Evolutionary conservation across 2,113 vertebrate genomes (phyloP).

Genomic region (Pseudopipra pipra): DNA sequence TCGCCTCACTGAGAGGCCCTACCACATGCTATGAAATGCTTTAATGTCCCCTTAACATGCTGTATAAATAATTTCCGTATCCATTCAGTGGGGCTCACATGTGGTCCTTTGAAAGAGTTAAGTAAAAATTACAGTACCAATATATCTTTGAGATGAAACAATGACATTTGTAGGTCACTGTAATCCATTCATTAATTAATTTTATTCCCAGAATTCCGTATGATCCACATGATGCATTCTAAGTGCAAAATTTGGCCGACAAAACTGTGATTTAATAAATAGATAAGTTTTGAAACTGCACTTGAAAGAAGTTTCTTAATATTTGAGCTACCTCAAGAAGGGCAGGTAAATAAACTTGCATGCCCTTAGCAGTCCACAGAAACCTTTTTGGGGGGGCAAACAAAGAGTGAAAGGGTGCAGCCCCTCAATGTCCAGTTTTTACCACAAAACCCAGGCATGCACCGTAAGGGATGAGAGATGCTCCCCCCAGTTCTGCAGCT

Average conservation of each 20-base stretch:
- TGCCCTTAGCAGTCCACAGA: neutral
- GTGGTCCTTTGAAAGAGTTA: slow-evolving; percentile 64
- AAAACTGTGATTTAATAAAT: slow-evolving; percentile 27
- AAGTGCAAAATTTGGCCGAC: slow-evolving; percentile 26
- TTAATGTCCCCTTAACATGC: slow-evolving; percentile 59
- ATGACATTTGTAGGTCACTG: slow-evolving; percentile 72
- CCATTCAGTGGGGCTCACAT: slow-evolving; percentile 44
- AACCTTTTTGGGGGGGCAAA: neutral
- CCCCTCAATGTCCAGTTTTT: neutral
- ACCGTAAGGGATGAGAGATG: rapidly evolving
- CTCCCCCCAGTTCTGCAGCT: neutral
- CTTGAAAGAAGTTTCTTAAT: slow-evolving; percentile 23
- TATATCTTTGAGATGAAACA: slow-evolving; percentile 68
- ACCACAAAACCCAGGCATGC: rapidly evolving
- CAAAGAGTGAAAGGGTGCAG: rapidly evolving
- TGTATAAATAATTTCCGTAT: slow-evolving; percentile 58
- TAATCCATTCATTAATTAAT: slow-evolving; percentile 71
- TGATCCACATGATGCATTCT: slow-evolving; percentile 60
- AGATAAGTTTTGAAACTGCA: slow-evolving; percentile 27
- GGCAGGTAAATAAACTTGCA: slow-evolving; percentile 49
- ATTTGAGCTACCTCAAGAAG: slow-evolving; percentile 29
- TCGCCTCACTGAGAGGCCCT: slow-evolving; percentile 4
- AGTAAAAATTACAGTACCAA: slow-evolving; percentile 49
- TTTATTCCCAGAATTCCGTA: slow-evolving; percentile 67
- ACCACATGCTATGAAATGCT: slow-evolving; percentile 47